phyloP scores from a whole-genome alignment of 2,797 vertebrate species.

The Pogoniulus pusillus region DNA sequence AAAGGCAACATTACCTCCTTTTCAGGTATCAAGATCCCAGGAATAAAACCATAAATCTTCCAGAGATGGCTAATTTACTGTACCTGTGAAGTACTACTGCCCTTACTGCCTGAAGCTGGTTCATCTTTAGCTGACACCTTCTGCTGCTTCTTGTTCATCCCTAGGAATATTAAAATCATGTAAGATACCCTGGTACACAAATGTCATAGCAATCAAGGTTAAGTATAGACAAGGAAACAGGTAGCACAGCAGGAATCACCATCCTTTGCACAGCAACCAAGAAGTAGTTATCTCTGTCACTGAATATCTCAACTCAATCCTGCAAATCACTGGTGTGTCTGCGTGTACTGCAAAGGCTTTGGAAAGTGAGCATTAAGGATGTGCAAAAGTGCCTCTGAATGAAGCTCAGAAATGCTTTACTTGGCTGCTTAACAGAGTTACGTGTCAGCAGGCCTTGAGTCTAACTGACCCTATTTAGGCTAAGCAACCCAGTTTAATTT shows the following conservation, averaged over 20 bases:
- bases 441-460: neutral
- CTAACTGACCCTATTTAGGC: neutral
- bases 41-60: neutral
- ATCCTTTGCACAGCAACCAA: neutral
- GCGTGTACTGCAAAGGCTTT: neutral
- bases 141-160: conserved; percentile 94
- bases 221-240: neutral
- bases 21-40: neutral
- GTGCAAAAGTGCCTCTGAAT: neutral
- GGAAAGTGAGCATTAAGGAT: neutral
- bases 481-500: neutral
- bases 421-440: neutral
- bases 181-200: neutral
- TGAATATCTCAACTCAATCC: neutral
- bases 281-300: neutral
- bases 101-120: conserved; percentile 84
- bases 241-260: neutral
- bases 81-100: conserved; percentile 85
- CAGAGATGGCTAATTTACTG: neutral
- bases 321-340: neutral
- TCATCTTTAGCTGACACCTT: conserved; percentile 90
- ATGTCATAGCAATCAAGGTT: neutral
- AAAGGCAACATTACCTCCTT: neutral
- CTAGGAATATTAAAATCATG: conserved; percentile 71
- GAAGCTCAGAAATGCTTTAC: neutral